phyloP scores from a whole-genome alignment of 2,113 vertebrate species.

The Paramormyrops kingsleyae region DNA sequence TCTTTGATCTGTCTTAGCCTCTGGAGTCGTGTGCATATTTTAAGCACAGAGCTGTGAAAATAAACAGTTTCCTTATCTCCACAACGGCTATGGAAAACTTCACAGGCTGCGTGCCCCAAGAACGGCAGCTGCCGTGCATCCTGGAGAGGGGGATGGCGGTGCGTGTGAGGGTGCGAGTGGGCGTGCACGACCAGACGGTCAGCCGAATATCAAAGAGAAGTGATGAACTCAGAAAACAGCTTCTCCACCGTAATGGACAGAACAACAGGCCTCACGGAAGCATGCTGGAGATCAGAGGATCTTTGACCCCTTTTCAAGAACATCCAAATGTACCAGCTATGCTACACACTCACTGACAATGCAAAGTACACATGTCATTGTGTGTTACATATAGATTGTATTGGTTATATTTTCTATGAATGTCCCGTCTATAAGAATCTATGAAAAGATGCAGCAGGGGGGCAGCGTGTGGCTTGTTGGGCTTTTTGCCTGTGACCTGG shows the following conservation, averaged over 20 bases:
- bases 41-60: conserved; percentile 38
- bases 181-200: not conserved
- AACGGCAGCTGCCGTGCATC: not conserved
- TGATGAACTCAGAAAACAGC: not conserved
- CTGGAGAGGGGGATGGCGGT: not conserved
- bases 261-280: not conserved
- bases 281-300: not conserved
- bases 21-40: conserved; percentile 41
- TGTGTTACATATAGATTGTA: not conserved
- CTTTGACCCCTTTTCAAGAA: not conserved
- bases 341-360: not conserved
- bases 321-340: not conserved
- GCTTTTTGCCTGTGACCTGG: too few species aligned
- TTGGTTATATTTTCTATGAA: not conserved
- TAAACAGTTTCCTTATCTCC: conserved; percentile 26
- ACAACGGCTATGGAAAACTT: not conserved
- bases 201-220: not conserved
- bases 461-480: too few species aligned
- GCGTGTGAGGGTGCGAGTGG: not conserved
- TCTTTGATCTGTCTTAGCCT: conserved; percentile 25
- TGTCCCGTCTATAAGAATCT: not conserved
- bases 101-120: not conserved
- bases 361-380: not conserved
- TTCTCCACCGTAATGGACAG: not conserved
- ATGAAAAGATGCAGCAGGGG: not conserved